A percentile compares a stretch with the other conserved stretches of the same genome.
Conservation (phyloP, 2,113 vertebrate genomes). For the Elephantulus edwardii region DNA sequence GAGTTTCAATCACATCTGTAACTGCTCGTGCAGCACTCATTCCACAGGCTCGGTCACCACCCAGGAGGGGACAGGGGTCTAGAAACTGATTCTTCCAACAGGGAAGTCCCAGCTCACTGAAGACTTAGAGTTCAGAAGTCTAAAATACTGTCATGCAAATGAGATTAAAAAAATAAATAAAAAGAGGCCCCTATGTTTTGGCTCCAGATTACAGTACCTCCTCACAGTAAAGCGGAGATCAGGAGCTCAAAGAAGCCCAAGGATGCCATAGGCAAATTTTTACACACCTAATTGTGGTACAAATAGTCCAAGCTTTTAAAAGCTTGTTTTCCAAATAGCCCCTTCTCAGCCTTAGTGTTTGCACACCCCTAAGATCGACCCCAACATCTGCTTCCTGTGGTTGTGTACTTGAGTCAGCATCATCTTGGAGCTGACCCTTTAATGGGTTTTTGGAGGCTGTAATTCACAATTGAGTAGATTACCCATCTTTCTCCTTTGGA, state of each 20-base stretch:
- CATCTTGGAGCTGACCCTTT: too few species aligned
- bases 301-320: too few species aligned
- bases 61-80: background rate
- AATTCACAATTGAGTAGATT: too few species aligned
- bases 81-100: background rate
- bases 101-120: background rate
- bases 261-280: background rate
- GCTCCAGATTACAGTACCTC: background rate
- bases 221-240: background rate
- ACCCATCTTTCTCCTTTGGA: too few species aligned
- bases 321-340: background rate
- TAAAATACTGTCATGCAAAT: background rate
- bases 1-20: background rate
- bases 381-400: background rate
- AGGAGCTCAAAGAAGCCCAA: too few species aligned
- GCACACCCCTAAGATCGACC: background rate
- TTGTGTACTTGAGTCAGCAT: too few species aligned
- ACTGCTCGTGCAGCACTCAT: background rate
- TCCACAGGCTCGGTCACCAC: rapidly evolving
- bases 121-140: background rate
- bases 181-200: background rate
- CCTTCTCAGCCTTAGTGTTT: background rate
- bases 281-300: background rate
- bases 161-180: too few species aligned
- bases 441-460: too few species aligned